Evolutionary conservation across 2,797 vertebrate genomes (phyloP).

Genomic region (Centropyge bicolor): DNA sequence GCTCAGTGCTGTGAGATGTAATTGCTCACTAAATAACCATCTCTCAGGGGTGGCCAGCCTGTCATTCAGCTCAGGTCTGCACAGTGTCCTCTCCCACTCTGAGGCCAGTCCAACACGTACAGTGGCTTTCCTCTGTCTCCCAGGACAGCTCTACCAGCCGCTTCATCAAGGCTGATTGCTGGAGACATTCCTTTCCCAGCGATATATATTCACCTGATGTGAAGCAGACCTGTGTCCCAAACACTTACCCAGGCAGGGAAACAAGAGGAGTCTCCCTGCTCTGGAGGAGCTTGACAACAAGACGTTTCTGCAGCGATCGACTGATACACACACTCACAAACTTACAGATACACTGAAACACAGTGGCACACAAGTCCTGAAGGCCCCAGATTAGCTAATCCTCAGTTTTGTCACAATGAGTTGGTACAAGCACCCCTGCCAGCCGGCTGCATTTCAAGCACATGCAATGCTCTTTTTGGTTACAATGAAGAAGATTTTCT

Average conservation of each 20-base stretch:
- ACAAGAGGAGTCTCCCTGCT: conserved; percentile 40
- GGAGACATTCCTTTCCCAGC: conserved; percentile 77
- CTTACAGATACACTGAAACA: not conserved
- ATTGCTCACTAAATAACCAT: conserved; percentile 79
- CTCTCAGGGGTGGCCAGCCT: conserved; percentile 75
- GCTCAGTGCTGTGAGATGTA: conserved; percentile 64
- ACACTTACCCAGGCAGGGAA: conserved; percentile 47
- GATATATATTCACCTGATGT: conserved; percentile 78
- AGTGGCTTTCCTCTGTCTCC: conserved; percentile 81
- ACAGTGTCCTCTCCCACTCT: conserved; percentile 71
- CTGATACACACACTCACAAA: conserved; percentile 20
- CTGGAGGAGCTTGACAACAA: conserved; percentile 28
- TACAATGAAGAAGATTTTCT: conserved; percentile 24
- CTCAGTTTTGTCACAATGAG: conserved; percentile 30
- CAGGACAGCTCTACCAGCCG: conserved; percentile 68
- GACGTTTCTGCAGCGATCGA: conserved; percentile 7
- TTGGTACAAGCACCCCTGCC: conserved; percentile 30
- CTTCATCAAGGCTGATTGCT: conserved; percentile 82
- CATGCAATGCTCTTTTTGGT: conserved; percentile 27
- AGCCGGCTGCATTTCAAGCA: conserved; percentile 36
- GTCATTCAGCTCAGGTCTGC: conserved; percentile 75
- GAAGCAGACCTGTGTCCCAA: conserved; percentile 76
- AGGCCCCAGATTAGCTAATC: conserved; percentile 16
- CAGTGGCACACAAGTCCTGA: conserved; percentile 19
- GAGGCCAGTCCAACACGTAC: conserved; percentile 69